Percentiles rank a stretch among this genome's conserved stretches.
Conservation (phyloP, 2,888 invertebrate genomes). For the Drosophila planitibia region DNA sequence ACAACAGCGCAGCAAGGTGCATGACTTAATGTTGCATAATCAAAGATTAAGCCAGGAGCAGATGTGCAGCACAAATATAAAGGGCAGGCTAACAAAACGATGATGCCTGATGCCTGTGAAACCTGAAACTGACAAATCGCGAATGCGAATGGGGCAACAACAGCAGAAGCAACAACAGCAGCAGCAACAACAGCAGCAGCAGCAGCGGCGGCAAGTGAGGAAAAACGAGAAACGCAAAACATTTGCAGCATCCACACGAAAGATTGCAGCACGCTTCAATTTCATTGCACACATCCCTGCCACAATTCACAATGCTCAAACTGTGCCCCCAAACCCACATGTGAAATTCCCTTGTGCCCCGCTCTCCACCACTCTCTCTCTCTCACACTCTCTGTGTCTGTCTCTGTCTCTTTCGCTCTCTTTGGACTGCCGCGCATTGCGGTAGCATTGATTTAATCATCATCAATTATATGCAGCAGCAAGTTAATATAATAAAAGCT, state of each 20-base stretch:
- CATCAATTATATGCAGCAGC: conserved; percentile 84
- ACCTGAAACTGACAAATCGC: conserved; percentile 42
- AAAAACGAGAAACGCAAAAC: conserved; percentile 22
- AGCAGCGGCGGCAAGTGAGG: conserved; percentile 1
- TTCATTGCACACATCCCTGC: conserved; percentile 22
- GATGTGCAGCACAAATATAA: conserved; percentile 46
- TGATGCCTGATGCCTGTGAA: conserved; percentile 21
- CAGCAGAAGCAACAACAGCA: conserved; percentile 1
- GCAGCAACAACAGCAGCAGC: conserved; percentile 2
- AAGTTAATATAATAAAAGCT: conserved; percentile 83
- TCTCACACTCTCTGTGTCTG: neutral
- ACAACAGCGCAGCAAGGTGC: conserved; percentile 39
- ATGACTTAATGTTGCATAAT: conserved; percentile 57
- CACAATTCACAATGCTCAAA: conserved; percentile 14
- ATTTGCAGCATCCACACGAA: conserved; percentile 52
- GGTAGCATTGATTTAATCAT: conserved; percentile 85
- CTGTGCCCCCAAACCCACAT: conserved; percentile 12
- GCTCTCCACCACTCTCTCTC: neutral
- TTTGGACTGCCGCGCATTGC: conserved; percentile 70
- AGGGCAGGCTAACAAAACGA: conserved; percentile 39
- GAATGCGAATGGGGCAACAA: conserved; percentile 18
- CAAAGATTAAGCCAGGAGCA: conserved; percentile 56
- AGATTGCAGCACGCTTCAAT: conserved; percentile 51
- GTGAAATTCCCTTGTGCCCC: neutral
- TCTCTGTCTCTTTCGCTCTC: neutral